Evolutionary conservation across 2,113 vertebrate species (phyloP).

Genomic region (Phalacrocorax carbo): DNA sequence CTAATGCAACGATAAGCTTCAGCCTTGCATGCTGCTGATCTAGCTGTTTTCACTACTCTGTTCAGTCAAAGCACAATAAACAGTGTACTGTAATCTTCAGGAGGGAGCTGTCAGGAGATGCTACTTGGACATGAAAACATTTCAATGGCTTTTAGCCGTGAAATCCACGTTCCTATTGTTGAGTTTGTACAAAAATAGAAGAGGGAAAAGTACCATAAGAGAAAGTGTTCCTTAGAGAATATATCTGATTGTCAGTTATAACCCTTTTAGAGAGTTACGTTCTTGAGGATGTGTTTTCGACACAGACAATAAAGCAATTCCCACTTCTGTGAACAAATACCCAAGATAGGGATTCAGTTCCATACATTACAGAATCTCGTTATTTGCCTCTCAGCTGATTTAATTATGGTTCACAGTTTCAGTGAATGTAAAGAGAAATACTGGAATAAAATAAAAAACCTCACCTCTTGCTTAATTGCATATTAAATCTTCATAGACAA

Average conservation of each 20-base stretch:
- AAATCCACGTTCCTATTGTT: not conserved
- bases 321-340: not conserved
- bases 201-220: not conserved
- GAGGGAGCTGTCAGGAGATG: not conserved
- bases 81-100: not conserved
- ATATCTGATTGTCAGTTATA: not conserved
- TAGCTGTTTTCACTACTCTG: not conserved
- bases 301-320: not conserved
- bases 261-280: not conserved
- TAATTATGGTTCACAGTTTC: not conserved
- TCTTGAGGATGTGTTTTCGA: not conserved
- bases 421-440: not conserved
- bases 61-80: not conserved
- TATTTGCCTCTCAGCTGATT: not conserved
- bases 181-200: not conserved
- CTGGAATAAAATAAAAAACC: not conserved
- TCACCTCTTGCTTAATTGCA: not conserved
- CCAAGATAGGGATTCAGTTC: not conserved
- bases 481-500: not conserved
- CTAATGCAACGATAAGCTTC: not conserved
- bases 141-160: not conserved
- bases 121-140: not conserved
- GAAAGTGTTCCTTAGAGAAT: not conserved
- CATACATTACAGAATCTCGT: not conserved
- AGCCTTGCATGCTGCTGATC: not conserved